These are phyloP conservation scores for Melolontha melolontha DNA, from an alignment of 2,888 invertebrate genomes.

Conservation along the genomic window DNA sequence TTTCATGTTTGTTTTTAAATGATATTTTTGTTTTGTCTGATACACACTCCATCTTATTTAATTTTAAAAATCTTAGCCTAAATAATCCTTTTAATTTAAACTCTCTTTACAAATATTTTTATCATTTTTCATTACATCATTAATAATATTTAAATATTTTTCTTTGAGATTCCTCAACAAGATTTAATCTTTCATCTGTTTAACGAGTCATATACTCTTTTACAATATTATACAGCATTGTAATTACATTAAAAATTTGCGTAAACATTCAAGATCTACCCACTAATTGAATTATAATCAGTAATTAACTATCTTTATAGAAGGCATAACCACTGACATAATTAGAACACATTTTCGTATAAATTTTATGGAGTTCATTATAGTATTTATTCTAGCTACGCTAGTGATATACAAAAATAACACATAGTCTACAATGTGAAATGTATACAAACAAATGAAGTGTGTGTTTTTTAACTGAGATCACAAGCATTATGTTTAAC, in stretches of 20 bases:
- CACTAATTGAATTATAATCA: no score
- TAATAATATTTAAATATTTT: constrained; percentile 17
- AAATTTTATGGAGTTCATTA: background rate
- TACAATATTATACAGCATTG: constrained; percentile 6
- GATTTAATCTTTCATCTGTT: constrained; percentile 33
- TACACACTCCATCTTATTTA: no score
- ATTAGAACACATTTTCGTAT: constrained; percentile 6
- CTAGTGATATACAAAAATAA: constrained; percentile 21
- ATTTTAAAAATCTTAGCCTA: no score
- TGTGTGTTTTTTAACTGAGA: constrained; percentile 2
- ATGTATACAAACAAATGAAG: constrained; percentile 6
- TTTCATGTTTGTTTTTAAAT: no score
- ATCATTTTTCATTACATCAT: background rate
- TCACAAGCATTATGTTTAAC: constrained; percentile 7
- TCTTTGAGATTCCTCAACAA: constrained; percentile 29
- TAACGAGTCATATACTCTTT: constrained; percentile 26
- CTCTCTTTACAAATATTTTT: no score
- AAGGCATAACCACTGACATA: background rate
- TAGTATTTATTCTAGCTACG: constrained; percentile 24
- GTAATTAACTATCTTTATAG: background rate
- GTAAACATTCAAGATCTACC: no score
- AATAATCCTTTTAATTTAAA: no score
- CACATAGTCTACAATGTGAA: constrained; percentile 18
- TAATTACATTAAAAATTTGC: constrained; percentile 10
- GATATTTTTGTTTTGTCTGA: background rate